These are phyloP conservation scores for Mobula hypostoma DNA, from an alignment of 2,113 vertebrate genomes.

Conservation along the genomic window DNA sequence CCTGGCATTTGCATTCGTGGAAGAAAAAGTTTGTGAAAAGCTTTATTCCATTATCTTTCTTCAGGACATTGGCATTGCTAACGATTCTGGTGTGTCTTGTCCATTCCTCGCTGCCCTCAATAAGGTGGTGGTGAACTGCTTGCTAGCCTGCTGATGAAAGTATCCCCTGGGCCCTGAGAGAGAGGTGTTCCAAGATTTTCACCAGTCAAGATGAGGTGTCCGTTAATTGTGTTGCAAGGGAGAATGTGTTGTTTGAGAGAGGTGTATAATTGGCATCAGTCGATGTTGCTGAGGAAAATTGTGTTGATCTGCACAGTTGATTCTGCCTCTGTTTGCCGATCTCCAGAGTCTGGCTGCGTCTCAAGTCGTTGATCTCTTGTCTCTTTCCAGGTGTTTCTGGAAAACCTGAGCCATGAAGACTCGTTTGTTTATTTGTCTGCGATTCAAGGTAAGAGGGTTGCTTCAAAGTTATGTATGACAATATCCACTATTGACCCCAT, in stretches of 20 bases:
- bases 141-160: no score
- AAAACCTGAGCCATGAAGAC: constrained; percentile 83
- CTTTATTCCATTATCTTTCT: no score
- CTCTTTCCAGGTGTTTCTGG: constrained; percentile 73
- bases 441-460: constrained; percentile 77
- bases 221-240: background rate
- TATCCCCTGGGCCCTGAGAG: no score
- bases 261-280: background rate
- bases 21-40: no score
- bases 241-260: background rate
- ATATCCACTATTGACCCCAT: background rate
- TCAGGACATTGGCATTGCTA: no score
- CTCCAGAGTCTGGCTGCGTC: background rate
- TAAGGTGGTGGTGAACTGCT: no score
- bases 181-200: background rate
- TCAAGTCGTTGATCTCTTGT: constrained; percentile 33
- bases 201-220: background rate
- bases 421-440: constrained; percentile 91
- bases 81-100: no score
- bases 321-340: no score
- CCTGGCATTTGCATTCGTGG: no score
- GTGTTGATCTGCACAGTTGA: background rate
- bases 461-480: background rate
- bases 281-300: background rate
- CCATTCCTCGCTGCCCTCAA: no score